phyloP scores from a whole-genome alignment of 1,140 invertebrate genomes.

The Varroa destructor region DNA sequence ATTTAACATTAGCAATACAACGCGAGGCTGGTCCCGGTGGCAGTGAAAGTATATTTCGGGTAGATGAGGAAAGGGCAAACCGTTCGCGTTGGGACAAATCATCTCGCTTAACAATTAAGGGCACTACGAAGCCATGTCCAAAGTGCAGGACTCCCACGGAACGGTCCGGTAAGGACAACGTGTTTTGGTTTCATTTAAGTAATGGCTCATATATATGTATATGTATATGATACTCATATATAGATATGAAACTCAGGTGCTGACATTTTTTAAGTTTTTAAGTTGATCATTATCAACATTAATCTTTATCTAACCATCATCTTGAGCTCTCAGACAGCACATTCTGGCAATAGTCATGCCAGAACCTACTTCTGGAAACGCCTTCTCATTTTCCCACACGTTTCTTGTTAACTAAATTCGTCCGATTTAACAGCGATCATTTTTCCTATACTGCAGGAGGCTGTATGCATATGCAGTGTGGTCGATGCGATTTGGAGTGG shows the following conservation, averaged over 20 bases:
- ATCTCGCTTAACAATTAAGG: constrained; percentile 57
- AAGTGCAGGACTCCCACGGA: constrained; percentile 73
- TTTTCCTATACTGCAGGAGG: constrained; percentile 48
- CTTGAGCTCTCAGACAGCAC: not conserved
- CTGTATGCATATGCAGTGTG: constrained; percentile 77
- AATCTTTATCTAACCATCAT: no score
- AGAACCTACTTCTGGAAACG: not conserved
- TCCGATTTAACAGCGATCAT: no score
- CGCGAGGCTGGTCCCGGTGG: not conserved
- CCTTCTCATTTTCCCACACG: not conserved
- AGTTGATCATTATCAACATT: no score
- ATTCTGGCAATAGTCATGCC: not conserved
- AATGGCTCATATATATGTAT: not conserved
- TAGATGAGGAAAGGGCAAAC: constrained; percentile 37
- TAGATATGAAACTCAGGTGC: no score
- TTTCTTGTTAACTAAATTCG: not conserved
- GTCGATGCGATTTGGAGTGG: constrained; percentile 64
- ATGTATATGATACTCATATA: not conserved
- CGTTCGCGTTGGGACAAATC: constrained; percentile 63
- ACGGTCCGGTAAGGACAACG: constrained; percentile 51
- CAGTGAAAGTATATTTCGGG: constrained; percentile 30
- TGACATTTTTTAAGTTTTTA: no score
- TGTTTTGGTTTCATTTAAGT: not conserved
- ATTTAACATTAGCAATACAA: constrained; percentile 3
- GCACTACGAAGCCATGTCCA: constrained; percentile 71